Percentiles rank a stretch among this genome's conserved stretches.
These are phyloP conservation scores for Eutolmus rufibarbis DNA, from an alignment of 2,888 invertebrate species.

Conservation along the genomic window DNA sequence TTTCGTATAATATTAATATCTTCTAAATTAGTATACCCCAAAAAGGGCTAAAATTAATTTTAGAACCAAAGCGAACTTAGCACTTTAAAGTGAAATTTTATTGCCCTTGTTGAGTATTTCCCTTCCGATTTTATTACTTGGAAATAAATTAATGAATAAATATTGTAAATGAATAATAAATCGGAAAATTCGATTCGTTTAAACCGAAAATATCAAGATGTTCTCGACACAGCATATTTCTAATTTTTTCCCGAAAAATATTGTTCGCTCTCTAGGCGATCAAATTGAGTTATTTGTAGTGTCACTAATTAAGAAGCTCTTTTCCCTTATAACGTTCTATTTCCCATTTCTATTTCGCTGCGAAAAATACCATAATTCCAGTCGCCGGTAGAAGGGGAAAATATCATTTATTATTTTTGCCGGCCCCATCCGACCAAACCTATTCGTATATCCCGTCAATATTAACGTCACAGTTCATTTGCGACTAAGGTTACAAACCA, in stretches of 20 bases:
- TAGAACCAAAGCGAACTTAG: too few species aligned
- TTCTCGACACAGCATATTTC: background rate
- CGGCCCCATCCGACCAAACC: background rate
- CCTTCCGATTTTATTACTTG: too few species aligned
- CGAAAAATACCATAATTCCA: background rate
- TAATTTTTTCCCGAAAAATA: background rate
- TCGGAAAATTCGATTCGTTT: background rate
- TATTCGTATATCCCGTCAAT: background rate
- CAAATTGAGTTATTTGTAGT: background rate
- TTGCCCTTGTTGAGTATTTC: too few species aligned
- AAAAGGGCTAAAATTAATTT: too few species aligned
- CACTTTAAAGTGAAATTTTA: too few species aligned
- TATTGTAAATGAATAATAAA: too few species aligned
- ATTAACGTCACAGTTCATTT: constrained; percentile 11
- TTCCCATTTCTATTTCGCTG: background rate
- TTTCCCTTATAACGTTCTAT: background rate
- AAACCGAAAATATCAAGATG: background rate
- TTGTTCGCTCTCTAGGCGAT: background rate
- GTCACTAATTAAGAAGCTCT: background rate
- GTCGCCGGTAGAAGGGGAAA: background rate
- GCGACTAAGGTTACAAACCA: background rate
- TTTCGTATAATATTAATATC: too few species aligned
- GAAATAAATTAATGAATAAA: too few species aligned
- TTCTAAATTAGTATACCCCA: too few species aligned
- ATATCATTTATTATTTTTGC: background rate